Base-by-base conservation (phyloP, 1,140 invertebrate species). In the Trinorchestia longiramus region DNA sequence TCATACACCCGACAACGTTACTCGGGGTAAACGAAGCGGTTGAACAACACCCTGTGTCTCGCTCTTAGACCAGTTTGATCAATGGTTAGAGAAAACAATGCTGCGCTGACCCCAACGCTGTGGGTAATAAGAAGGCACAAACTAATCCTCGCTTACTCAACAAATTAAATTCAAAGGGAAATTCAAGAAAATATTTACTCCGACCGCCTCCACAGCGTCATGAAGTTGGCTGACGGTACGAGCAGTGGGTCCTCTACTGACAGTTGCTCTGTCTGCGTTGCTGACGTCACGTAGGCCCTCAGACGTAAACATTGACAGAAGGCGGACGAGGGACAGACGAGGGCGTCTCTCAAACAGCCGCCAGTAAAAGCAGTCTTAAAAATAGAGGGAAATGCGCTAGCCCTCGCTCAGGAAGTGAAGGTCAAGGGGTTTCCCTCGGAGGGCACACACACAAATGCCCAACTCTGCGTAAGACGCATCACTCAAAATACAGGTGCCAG, bases 251-350 rank as follows among this genome's bases (percentile, higher is more conserved):
- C 62, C 62, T 23, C 62, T 77, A n/a, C n/a, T n/a, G n/a, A n/a
- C n/a, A n/a, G n/a, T n/a, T n/a, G n/a, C n/a, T 77, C 15, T 77
- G 62, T 77, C 62, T 77, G 62, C 11, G 62, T 28, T 15, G 1
- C 8, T 77, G 62, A 77, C 62, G 62, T 77, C 62, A 77, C 62
- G 28, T 28, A 36, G 62, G 62, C 62, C 47, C 62, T 77, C 62
- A 77, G 62, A 77, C 62, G 62, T 77, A 77, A 77, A 77, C 62
- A 77, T 77, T 77, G 62, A 77, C 62, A 77, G 62, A 77, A 36
- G 62, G 28, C 28, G 62, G 62, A 77, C 62, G 62, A 77, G 62
- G 62, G 62, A 77, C 62, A 36, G 62, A 77, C 62, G 62, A n/a
- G n/a, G 47, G 19, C 62, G 62, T 77, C 62, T 36, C 62, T 77